phyloP scores from a whole-genome alignment of 2,113 vertebrate genomes.

The Tyrannus savana region DNA sequence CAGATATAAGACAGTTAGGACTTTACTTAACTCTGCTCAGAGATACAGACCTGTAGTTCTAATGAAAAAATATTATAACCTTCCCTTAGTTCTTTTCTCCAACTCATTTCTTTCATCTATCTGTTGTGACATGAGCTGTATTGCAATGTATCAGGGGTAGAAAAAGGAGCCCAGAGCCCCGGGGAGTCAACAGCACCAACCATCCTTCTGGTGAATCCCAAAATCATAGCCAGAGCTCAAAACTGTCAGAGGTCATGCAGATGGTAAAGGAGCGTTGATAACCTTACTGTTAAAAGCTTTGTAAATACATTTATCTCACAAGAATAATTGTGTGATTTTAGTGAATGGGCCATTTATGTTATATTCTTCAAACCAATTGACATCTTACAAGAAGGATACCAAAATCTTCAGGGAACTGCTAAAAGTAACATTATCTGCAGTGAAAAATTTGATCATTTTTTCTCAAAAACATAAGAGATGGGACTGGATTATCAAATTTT shows the following conservation, averaged over 20 bases:
- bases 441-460: neutral
- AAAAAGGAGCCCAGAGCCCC: neutral
- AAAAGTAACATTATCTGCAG: neutral
- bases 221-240: neutral
- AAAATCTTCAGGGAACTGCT: neutral
- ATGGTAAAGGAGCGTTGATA: neutral
- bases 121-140: neutral
- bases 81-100: neutral
- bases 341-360: neutral
- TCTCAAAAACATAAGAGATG: neutral
- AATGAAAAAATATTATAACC: neutral
- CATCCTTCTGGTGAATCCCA: neutral
- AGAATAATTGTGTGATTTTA: neutral
- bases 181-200: neutral
- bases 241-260: neutral
- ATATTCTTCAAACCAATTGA: neutral
- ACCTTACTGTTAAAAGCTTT: neutral
- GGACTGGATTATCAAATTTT: no score
- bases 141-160: fast-evolving
- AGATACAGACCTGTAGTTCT: neutral
- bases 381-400: neutral
- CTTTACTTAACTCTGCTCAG: neutral
- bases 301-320: neutral
- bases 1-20: neutral
- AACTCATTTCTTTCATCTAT: neutral